phyloP scores from a whole-genome alignment of 2,888 invertebrate species.

The Plemyria rubiginata region DNA sequence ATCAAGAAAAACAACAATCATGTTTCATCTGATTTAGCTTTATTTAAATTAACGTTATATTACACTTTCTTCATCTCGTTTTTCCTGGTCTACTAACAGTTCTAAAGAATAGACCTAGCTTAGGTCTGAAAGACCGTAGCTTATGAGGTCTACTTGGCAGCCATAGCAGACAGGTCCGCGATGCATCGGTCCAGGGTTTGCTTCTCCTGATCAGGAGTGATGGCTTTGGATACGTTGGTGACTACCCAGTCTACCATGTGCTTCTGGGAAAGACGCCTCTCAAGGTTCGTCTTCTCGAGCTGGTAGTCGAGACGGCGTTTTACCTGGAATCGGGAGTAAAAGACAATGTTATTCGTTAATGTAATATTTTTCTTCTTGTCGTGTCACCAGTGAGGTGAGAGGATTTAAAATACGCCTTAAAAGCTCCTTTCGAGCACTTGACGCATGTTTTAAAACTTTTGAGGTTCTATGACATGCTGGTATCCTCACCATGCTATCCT shows the following conservation, averaged over 20 bases:
- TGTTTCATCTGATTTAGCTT: slow-evolving; percentile 47
- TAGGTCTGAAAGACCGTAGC: neutral
- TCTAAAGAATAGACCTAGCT: neutral
- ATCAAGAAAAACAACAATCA: slow-evolving; percentile 10
- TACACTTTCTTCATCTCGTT: slow-evolving; percentile 25
- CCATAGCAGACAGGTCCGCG: slow-evolving; percentile 91
- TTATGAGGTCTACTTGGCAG: slow-evolving; percentile 71
- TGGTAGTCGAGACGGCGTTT: slow-evolving; percentile 97
- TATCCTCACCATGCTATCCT: no score
- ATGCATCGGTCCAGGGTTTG: slow-evolving; percentile 95
- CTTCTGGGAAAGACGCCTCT: slow-evolving; percentile 94
- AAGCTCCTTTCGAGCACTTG: no score
- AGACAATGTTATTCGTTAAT: no score
- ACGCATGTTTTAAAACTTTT: no score
- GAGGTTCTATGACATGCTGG: no score
- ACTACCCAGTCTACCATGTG: slow-evolving; percentile 98
- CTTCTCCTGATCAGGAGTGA: slow-evolving; percentile 98
- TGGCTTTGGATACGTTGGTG: slow-evolving; percentile 91
- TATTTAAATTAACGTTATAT: slow-evolving; percentile 49
- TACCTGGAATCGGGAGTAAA: slow-evolving; percentile 81
- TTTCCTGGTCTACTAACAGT: neutral
- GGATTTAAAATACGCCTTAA: no score
- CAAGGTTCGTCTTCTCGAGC: slow-evolving; percentile 92
- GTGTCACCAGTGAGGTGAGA: no score
- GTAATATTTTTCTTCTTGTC: no score